Percentiles rank a stretch among this genome's conserved stretches.
Evolutionary conservation across 2,888 invertebrate genomes (phyloP).

Genomic region (Allygus modestus): DNA sequence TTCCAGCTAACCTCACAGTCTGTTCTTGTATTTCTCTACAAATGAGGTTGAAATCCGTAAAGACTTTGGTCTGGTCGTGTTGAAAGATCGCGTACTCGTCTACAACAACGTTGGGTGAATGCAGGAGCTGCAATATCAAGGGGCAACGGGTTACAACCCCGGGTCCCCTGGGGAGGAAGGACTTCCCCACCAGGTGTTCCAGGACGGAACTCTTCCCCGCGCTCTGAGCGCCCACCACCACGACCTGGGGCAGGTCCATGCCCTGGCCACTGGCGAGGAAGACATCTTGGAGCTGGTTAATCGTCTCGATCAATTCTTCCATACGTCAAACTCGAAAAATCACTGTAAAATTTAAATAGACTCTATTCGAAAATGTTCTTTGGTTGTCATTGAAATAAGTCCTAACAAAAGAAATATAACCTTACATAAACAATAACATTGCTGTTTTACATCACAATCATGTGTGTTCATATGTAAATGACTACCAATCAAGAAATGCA

Average conservation of each 20-base stretch:
- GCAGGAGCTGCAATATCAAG: conserved; percentile 80
- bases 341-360: background rate
- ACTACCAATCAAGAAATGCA: too few species aligned
- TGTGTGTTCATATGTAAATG: too few species aligned
- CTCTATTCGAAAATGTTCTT: background rate
- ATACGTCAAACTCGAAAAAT: conserved; percentile 53
- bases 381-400: background rate
- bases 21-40: conserved; percentile 79
- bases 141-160: conserved; percentile 82
- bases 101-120: conserved; percentile 75
- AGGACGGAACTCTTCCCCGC: conserved; percentile 83
- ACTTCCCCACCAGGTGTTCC: conserved; percentile 80
- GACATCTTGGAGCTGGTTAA: conserved; percentile 82
- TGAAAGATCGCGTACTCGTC: conserved; percentile 80
- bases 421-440: background rate
- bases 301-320: conserved; percentile 76
- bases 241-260: conserved; percentile 81
- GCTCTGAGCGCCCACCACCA: conserved; percentile 81
- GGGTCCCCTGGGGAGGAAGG: conserved; percentile 81
- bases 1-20: conserved; percentile 79
- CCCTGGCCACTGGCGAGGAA: conserved; percentile 80
- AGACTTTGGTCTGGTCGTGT: conserved; percentile 79
- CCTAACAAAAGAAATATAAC: background rate
- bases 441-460: background rate
- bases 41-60: conserved; percentile 79